Evolutionary conservation across 2,888 invertebrate species (phyloP).

Genomic region (Diachrysia chrysitis): DNA sequence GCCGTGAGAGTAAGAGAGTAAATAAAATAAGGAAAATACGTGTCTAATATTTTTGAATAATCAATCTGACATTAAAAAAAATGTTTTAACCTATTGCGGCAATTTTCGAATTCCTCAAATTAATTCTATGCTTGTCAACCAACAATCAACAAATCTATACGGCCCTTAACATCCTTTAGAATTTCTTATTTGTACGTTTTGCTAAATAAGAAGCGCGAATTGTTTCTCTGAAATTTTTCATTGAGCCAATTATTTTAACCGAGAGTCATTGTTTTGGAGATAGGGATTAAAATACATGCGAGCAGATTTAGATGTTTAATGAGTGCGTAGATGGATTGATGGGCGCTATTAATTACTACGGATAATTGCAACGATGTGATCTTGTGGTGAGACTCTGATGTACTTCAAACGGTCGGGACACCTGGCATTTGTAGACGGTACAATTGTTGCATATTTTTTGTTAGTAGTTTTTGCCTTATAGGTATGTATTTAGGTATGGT

Average conservation of each 20-base stretch:
- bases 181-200: conserved; percentile 71
- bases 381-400: conserved; percentile 10
- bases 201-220: conserved; percentile 80
- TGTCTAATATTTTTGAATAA: too few relatives aligned
- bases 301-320: conserved; percentile 51
- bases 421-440: not conserved
- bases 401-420: conserved; percentile 1
- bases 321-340: conserved; percentile 42
- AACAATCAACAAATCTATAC: conserved; percentile 39
- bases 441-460: not conserved
- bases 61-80: too few relatives aligned
- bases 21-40: too few relatives aligned
- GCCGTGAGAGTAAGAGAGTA: too few relatives aligned
- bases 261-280: conserved; percentile 36
- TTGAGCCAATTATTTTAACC: conserved; percentile 64
- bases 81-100: not conserved
- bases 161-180: conserved; percentile 61
- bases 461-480: not conserved
- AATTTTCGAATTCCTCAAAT: not conserved
- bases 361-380: conserved; percentile 40
- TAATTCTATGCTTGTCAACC: not conserved
- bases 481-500: not conserved
- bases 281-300: conserved; percentile 48
- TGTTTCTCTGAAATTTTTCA: conserved; percentile 77
- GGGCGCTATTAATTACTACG: conserved; percentile 39